phyloP scores from a whole-genome alignment of 2,888 invertebrate species.

The Melanargia galathea region DNA sequence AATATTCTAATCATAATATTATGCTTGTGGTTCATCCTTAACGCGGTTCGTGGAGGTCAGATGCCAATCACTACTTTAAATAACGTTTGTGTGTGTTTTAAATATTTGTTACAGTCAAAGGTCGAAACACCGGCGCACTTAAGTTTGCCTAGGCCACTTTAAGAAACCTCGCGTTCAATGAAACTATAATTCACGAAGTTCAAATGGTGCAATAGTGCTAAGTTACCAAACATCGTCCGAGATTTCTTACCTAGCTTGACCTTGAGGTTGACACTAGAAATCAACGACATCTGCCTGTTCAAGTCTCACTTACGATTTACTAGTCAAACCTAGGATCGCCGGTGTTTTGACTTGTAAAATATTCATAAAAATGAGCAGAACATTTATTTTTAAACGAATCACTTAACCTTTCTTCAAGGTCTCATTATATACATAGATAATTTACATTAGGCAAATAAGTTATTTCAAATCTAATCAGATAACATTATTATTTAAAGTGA shows the following conservation, averaged over 20 bases:
- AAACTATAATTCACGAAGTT: too few relatives aligned
- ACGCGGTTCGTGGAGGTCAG: not conserved
- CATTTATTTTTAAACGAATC: not conserved
- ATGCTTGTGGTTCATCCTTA: not conserved
- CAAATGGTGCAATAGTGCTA: too few relatives aligned
- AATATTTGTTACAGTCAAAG: constrained; percentile 1
- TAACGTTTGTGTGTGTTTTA: not conserved
- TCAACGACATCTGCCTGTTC: not conserved
- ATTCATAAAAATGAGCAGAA: not conserved
- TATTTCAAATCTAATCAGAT: not conserved
- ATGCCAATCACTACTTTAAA: constrained; percentile 7
- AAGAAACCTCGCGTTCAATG: not conserved
- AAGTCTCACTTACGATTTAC: not conserved
- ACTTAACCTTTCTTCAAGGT: constrained; percentile 17
- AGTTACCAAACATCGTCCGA: too few relatives aligned
- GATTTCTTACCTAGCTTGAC: not conserved
- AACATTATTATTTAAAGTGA: not conserved
- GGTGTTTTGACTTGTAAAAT: not conserved
- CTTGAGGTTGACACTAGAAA: not conserved
- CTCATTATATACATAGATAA: not conserved
- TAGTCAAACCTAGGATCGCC: not conserved
- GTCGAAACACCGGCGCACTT: not conserved
- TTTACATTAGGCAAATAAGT: not conserved
- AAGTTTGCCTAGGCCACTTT: not conserved
- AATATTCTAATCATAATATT: not conserved